phyloP scores from a whole-genome alignment of 2,888 invertebrate species.

The Drosophila glabriapex region DNA sequence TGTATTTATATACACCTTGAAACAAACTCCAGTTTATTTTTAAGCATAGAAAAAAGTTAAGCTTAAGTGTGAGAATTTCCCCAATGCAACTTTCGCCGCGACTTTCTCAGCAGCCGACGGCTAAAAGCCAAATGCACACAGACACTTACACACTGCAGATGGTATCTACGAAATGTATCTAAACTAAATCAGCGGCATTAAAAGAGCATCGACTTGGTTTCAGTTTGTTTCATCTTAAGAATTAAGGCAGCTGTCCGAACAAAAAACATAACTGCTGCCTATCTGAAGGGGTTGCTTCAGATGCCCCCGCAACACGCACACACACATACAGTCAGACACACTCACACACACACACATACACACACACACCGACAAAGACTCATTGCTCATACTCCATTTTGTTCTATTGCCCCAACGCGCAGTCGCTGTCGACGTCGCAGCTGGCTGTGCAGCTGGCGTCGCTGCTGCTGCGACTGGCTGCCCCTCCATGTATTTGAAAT shows the following conservation, averaged over 20 bases:
- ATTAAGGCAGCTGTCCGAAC: slow-evolving; percentile 9
- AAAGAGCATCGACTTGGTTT: not conserved
- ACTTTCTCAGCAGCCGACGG: slow-evolving; percentile 46
- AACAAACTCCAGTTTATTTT: not conserved
- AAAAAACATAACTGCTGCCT: slow-evolving; percentile 6
- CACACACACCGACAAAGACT: slow-evolving; percentile 4
- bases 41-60: not conserved
- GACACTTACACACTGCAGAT: slow-evolving; percentile 6
- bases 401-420: slow-evolving; percentile 66
- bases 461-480: slow-evolving; percentile 33
- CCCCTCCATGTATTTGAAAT: slow-evolving; percentile 81
- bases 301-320: slow-evolving; percentile 21
- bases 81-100: slow-evolving; percentile 49
- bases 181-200: slow-evolving; percentile 26
- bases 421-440: slow-evolving; percentile 45
- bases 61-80: slow-evolving; percentile 32
- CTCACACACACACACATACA: slow-evolving; percentile 22
- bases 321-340: slow-evolving; percentile 15
- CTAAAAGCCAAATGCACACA: slow-evolving; percentile 17
- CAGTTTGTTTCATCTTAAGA: slow-evolving; percentile 30
- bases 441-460: slow-evolving; percentile 32
- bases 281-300: slow-evolving; percentile 34
- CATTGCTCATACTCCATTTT: slow-evolving; percentile 65
- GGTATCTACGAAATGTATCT: slow-evolving; percentile 43
- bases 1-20: not conserved